phyloP scores from a whole-genome alignment of 2,113 vertebrate genomes.

The Eudyptes chrysolophus region DNA sequence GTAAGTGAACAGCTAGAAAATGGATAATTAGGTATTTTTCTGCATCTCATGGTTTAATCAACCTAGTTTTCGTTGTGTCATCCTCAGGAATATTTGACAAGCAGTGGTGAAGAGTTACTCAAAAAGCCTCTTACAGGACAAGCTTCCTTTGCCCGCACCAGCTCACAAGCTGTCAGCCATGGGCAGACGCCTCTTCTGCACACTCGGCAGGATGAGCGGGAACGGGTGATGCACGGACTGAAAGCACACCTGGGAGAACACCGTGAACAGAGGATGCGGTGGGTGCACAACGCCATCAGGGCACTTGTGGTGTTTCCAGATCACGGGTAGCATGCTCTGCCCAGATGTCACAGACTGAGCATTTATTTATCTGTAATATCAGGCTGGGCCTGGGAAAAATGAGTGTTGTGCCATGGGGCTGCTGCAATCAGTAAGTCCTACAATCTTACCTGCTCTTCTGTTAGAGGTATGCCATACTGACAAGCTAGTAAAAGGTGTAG shows the following conservation, averaged over 20 bases:
- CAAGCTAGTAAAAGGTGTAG: neutral
- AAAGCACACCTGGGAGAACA: neutral
- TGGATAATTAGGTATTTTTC: neutral
- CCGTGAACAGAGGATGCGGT: neutral
- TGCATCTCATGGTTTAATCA: neutral
- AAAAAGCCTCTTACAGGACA: neutral
- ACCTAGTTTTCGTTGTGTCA: neutral
- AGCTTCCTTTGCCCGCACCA: neutral
- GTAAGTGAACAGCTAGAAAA: neutral
- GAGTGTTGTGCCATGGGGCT: neutral
- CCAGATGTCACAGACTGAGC: too few relatives aligned
- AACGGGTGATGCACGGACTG: fast-evolving
- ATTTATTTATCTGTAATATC: neutral
- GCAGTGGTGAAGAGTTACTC: neutral
- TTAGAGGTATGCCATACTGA: neutral
- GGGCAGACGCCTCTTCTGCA: neutral
- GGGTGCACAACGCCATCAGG: neutral
- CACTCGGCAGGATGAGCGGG: fast-evolving
- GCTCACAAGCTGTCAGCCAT: neutral
- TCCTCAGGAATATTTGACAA: neutral
- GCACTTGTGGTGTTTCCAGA: neutral
- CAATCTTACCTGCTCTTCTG: neutral
- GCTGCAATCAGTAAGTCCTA: fast-evolving
- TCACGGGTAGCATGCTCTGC: neutral
- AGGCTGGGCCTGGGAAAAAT: neutral